Conservation (phyloP, 2,113 vertebrate genomes). For the Lophotis ruficrista region DNA sequence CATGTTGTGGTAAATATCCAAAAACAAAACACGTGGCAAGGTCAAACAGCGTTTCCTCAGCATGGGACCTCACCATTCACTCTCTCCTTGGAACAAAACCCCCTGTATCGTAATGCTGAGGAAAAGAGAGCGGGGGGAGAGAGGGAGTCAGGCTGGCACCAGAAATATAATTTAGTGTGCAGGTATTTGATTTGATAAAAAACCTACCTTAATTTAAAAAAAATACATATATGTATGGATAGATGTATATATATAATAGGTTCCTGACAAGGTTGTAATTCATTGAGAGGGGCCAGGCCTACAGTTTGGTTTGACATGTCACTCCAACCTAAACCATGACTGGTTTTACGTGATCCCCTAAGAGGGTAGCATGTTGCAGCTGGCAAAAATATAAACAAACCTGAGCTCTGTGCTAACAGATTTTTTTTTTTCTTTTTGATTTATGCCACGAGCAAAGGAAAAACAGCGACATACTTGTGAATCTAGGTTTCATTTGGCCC, state of each 20-base stretch:
- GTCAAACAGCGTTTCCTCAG: background rate
- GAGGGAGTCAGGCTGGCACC: slow-evolving; percentile 79
- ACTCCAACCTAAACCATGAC: slow-evolving; percentile 74
- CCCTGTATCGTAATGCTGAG: slow-evolving; percentile 7
- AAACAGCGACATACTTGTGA: slow-evolving; percentile 74
- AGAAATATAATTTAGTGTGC: slow-evolving; percentile 77
- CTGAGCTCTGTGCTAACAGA: slow-evolving; percentile 74
- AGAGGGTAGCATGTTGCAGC: slow-evolving; percentile 81
- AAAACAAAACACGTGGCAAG: background rate
- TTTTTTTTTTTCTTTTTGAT: slow-evolving; percentile 49
- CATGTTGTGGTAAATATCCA: background rate
- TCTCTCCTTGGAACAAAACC: slow-evolving; percentile 50
- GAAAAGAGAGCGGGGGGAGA: slow-evolving; percentile 42
- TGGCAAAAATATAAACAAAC: slow-evolving; percentile 83
- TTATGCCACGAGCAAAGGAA: slow-evolving; percentile 73
- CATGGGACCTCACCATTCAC: background rate
- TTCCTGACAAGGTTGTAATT: slow-evolving; percentile 81
- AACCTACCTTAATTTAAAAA: slow-evolving; percentile 71
- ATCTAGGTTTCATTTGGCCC: slow-evolving; percentile 59
- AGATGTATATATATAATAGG: slow-evolving; percentile 47
- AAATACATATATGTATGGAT: slow-evolving; percentile 6
- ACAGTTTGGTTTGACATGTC: slow-evolving; percentile 65
- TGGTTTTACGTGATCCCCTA: slow-evolving; percentile 77
- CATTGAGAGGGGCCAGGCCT: slow-evolving; percentile 74
- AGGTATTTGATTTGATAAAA: slow-evolving; percentile 83